Evolutionary conservation across 2,113 vertebrate species (phyloP), one percentile per base, ranked within the genome.

Genomic region (Cottus gobio): DNA sequence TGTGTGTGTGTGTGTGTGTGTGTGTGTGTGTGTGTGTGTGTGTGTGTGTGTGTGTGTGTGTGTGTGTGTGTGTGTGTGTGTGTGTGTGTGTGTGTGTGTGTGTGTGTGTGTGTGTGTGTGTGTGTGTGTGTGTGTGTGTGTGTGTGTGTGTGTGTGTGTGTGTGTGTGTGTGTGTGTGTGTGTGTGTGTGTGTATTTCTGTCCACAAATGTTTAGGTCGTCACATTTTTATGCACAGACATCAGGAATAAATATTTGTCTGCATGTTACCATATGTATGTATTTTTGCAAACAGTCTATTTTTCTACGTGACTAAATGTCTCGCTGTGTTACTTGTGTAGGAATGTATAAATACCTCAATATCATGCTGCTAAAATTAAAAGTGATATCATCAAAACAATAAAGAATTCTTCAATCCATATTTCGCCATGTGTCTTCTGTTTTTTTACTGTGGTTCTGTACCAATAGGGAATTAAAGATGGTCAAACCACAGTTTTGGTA

Each of bases 321-420:
- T 76, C 54, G n/a, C 26, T 66, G 77, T 75, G 56, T 82, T 42
- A 72, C 60, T 68, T 87, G 71, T 86, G 81, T 87, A 63, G 88
- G 57, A 89, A 78, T 77, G 78, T 87, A 80, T 46, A 88, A 84
- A 89, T 91, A 93, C 89, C 88, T 92, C 88, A 81, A 58, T 76
- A 42, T 85, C 62, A 82, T 89, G 88, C 91, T 90, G 89, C 88
- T 91, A 86, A 86, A 87, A 28, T 76, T 36, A 70, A 77, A 74
- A 78, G 31, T 68, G 5, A 81, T 71, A 82, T 71, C 62, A 75
- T 87, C 61, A 80, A 79, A 76, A 73, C 48, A 80, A 84, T 83
- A 75, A 87, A 90, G 76, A 71, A 76, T 24, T 75, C 15, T 61
- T 84, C 26, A 5, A 71, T 64, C 42, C 3, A 34, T 57, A 5